Base-by-base conservation (phyloP, 2,888 invertebrate species). In the Gryllus longicercus region DNA sequence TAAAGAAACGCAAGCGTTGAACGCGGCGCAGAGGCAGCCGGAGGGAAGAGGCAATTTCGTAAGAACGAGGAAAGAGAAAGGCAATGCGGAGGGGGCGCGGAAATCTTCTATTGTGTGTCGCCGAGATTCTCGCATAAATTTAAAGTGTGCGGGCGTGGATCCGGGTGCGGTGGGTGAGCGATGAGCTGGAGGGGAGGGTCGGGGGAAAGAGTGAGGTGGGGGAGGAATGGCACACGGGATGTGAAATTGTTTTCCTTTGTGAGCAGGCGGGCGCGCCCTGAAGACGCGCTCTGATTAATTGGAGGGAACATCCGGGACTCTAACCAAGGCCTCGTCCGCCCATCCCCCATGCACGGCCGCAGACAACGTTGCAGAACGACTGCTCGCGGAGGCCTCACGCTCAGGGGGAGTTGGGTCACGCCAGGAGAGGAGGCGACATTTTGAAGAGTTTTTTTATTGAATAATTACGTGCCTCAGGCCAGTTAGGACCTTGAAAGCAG, bases 111-210 rank as follows among this genome's bases (percentile, higher is more conserved):
- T 63, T 63, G 63, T 63, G n/a, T n/a, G 14, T 63, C 38, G 12
- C 63, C 63, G 63, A 63, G 63, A 16, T 63, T 63, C 63, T n/a
- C 63, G 63, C 63, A 63, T 63, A 63, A 63, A 63, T 63, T 63
- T 63, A 63, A 63, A 63, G 63, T 63, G 63, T 63, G n/a, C 38
- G 14, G 63, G 63, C 14, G 63, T 63, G 16, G 63, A 63, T n/a
- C 16, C 8, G 14, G 63, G 63, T 18, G n/a, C 14, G 16, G 63
- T 14, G 16, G 1, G n/a, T 63, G 16, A 63, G 8, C 14, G n/a
- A 63, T 18, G 63, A n/a, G 63, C 14, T 3, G n/a, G 63, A n/a
- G 63, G n/a, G 63, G 0, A 5, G 63, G n/a, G n/a, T n/a, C n/a
- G n/a, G n/a, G n/a, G n/a, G n/a, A n/a, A n/a, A n/a, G n/a, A n/a